Conservation (phyloP, 2,113 vertebrate genomes). For the Pogonocichla stellata region DNA sequence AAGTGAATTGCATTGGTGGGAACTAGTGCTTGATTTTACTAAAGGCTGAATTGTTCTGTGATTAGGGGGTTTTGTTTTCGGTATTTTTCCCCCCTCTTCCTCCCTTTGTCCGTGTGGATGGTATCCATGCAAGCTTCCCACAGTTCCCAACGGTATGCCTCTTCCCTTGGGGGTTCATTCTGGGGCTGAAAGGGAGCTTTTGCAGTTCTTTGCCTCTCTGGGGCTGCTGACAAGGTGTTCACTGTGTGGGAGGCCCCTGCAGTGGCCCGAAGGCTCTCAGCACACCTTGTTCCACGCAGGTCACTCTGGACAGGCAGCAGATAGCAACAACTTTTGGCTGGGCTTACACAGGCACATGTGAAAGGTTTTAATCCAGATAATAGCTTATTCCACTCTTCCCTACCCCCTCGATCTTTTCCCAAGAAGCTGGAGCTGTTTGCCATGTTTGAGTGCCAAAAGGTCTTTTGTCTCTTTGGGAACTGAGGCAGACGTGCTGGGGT, state of each 20-base stretch:
- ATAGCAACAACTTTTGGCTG: not conserved
- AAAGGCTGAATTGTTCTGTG: not conserved
- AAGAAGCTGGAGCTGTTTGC: slow-evolving; percentile 49
- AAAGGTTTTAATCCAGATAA: not conserved
- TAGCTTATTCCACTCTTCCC: not conserved
- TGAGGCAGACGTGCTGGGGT: too few relatives aligned
- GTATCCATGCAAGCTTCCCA: not conserved
- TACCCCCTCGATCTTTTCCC: slow-evolving; percentile 35
- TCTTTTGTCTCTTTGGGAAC: too few relatives aligned
- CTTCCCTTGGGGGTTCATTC: not conserved
- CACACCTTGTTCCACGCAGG: not conserved
- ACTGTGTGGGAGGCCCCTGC: not conserved
- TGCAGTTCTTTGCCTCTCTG: not conserved
- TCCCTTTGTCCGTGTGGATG: not conserved
- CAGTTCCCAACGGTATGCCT: not conserved
- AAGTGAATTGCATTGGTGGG: not conserved
- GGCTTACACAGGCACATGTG: not conserved
- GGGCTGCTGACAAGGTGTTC: not conserved
- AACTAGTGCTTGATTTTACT: not conserved
- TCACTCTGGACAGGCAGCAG: not conserved
- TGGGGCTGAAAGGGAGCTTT: not conserved
- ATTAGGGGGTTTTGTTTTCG: not conserved
- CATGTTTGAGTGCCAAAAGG: slow-evolving; percentile 60
- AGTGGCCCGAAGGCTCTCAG: not conserved
- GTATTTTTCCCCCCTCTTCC: fast-evolving